phyloP scores from a whole-genome alignment of 2,888 invertebrate genomes.

The Drosophila acutilabella region DNA sequence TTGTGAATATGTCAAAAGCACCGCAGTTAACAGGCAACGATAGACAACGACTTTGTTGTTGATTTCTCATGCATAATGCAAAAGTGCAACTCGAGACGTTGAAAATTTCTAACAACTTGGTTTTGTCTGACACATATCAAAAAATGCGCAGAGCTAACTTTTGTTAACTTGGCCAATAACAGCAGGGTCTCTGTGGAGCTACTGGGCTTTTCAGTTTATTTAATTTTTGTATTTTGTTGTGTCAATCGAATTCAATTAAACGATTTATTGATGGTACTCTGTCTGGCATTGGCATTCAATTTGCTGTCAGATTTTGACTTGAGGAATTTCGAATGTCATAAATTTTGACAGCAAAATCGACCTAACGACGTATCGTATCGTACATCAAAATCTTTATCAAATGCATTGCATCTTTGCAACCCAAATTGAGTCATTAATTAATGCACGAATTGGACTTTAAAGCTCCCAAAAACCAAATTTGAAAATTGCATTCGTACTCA shows the following conservation, averaged over 20 bases:
- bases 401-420: neutral
- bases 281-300: conserved; percentile 75
- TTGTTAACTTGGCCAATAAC: conserved; percentile 8
- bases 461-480: conserved; percentile 18
- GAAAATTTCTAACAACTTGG: conserved; percentile 68
- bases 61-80: conserved; percentile 73
- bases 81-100: conserved; percentile 64
- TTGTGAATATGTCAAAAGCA: conserved; percentile 68
- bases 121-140: conserved; percentile 49
- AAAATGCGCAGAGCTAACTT: conserved; percentile 33
- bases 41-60: conserved; percentile 3
- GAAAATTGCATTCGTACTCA: conserved; percentile 26
- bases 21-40: conserved; percentile 21
- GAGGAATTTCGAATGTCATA: conserved; percentile 52
- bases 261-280: conserved; percentile 59
- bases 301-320: conserved; percentile 43
- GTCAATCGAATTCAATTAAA: conserved; percentile 67
- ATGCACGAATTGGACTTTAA: conserved; percentile 55
- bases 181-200: conserved; percentile 38
- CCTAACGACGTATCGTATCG: neutral
- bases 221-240: conserved; percentile 7
- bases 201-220: conserved; percentile 62
- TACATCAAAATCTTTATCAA: conserved; percentile 2
- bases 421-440: conserved; percentile 65
- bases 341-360: conserved; percentile 35